These are phyloP conservation scores for Petrocephalus sullivani DNA, from an alignment of 2,797 vertebrate genomes.

Conservation along the genomic window DNA sequence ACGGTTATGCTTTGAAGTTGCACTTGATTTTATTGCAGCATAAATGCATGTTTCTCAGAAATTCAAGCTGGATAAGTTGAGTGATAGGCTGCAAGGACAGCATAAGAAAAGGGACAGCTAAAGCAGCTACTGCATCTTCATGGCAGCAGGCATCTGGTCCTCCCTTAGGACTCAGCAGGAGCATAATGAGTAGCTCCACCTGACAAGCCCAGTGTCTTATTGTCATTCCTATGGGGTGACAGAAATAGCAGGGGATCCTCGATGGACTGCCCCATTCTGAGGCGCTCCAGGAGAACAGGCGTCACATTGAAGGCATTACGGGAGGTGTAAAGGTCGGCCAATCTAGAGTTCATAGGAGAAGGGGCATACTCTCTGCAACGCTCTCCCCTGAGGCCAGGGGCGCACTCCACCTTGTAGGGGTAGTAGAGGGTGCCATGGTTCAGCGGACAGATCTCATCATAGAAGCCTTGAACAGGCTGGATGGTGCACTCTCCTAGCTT, in stretches of 20 bases:
- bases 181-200: too few relatives aligned
- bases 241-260: too few relatives aligned
- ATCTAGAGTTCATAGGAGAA: background rate
- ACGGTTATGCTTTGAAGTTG: background rate
- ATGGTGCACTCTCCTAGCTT: conserved; percentile 46
- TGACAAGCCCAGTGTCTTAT: too few relatives aligned
- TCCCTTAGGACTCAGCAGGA: too few relatives aligned
- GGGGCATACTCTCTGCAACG: conserved; percentile 41
- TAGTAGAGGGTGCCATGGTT: conserved; percentile 43
- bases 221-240: too few relatives aligned
- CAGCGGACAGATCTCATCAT: conserved; percentile 31
- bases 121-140: background rate
- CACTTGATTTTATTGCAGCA: background rate
- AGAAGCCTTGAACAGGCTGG: background rate
- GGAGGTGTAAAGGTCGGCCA: too few relatives aligned
- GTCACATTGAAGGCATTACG: too few relatives aligned
- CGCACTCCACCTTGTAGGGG: conserved; percentile 31
- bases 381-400: conserved; percentile 35
- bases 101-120: background rate
- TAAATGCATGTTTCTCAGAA: background rate
- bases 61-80: background rate
- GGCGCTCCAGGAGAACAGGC: too few relatives aligned
- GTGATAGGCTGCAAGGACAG: background rate
- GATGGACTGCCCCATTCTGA: too few relatives aligned
- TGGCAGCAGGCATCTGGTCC: background rate